Base-by-base conservation (phyloP, 2,113 vertebrate species). In the Eulacestoma nigropectus region DNA sequence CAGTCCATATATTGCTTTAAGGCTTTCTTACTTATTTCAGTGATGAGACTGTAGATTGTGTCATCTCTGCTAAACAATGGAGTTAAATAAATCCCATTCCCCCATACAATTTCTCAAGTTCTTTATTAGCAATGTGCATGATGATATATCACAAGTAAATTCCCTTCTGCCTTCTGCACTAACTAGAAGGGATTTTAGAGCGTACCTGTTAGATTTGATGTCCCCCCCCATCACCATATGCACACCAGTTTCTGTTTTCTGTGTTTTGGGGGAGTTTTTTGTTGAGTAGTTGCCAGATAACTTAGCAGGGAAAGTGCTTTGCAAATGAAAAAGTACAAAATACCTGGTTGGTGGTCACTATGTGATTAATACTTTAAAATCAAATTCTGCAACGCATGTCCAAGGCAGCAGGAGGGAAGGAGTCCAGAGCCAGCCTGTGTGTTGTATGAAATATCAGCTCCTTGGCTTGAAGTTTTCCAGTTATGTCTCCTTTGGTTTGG, bases 311-410 rank as follows among this genome's bases (percentile, higher is more conserved):
- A 75, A 81, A 56, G 26, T 8, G 47, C 32, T 87, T 68, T 87
- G 62, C 32, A 59, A 59, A 44, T 44, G 14, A 16, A 39, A 49
- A 59, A 60, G 21, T 16, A 72, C 42, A 16, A 16, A 84, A 68
- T 60, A 49, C 39, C 33, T 81, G 10, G 4, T 41, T 42, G 20
- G 44, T 49, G 52, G 11, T 30, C 44, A 17, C 4, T 11, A 8
- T 3, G 5, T 2, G 4, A 52, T 63, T 9, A 55, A 41, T 23
- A 30, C 19, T 77, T 87, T 19, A 44, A 60, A 85, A 80, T 11
- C 16, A 27, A 22, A 3, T 73, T 76, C 52, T 44, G 9, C 35
- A 42, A 6, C 0, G 0, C 3, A 3, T 16, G 25, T 27, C 27
- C 46, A 10, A 3, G 68, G 65, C 46, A 42, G n/a, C 11, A 57